Evolutionary conservation across 2,888 invertebrate species (phyloP), one percentile per base, ranked within the genome.

Genomic region (Trichogramma dendrolimi): DNA sequence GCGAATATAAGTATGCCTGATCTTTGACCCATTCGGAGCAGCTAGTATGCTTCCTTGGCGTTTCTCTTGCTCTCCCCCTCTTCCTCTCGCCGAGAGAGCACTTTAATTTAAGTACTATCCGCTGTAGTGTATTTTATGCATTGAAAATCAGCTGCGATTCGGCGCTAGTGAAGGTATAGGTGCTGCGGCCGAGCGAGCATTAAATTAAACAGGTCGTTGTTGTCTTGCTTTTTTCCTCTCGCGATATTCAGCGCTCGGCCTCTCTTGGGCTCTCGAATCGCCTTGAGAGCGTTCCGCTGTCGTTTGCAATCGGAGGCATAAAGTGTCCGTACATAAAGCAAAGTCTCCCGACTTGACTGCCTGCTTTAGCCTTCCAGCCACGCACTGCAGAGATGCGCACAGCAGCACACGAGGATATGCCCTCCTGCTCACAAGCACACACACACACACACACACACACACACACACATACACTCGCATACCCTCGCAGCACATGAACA

Each of bases 261-360:
- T 27, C 27, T 27, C 27, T 27, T 27, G 27, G 27, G 27, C 27
- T 27, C 27, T 27, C 27, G 27, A 72, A 72, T 71, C 73, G 69
- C 66, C 72, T 71, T 79, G 78, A 79, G 77, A 78, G 79, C 77
- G 79, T 79, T 79, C 79, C 75, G 76, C 74, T 79, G 78, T 79
- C 73, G 78, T 71, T 73, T 71, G 78, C 77, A 78, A 79, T 79
- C 79, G 77, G 75, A 72, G 74, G 77, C 79, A 78, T 78, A 79
- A 78, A 79, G 76, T 78, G 76, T 65, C 61, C 63, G 61, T 11
- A 11, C 62, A 60, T 62, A 62, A 65, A 65, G 60, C 65, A 63
- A 61, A 54, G 61, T 27, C 27, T 27, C 27, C 27, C 27, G 27
- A 27, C 27, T 27, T 27, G 27, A 27, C 27, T 27, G 27, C 27